phyloP scores from a whole-genome alignment of 2,113 vertebrate genomes.

The Ceratotherium simum region DNA sequence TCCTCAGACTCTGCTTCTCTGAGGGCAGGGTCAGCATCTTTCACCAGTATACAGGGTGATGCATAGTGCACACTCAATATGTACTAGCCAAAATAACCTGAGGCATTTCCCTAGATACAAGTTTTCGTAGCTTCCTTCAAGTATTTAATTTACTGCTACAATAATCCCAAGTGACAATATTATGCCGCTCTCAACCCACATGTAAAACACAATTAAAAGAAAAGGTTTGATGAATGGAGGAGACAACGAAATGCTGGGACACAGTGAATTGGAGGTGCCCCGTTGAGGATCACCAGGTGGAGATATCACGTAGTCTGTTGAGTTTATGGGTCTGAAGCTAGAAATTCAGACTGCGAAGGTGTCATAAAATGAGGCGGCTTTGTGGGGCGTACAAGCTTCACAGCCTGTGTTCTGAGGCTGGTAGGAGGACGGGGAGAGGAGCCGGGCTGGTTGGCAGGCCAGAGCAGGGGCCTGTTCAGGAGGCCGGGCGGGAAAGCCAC shows the following conservation, averaged over 20 bases:
- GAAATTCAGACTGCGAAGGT: background rate
- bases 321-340: background rate
- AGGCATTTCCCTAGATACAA: background rate
- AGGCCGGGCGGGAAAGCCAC: background rate
- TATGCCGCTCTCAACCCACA: background rate
- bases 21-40: background rate
- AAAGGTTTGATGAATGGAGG: background rate
- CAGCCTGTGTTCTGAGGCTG: background rate
- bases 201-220: background rate
- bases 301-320: background rate
- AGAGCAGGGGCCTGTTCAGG: background rate
- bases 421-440: background rate
- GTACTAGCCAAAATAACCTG: too few species aligned
- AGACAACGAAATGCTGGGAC: too few species aligned
- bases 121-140: background rate
- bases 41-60: too few species aligned
- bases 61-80: accelerated
- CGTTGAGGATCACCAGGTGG: background rate
- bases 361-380: background rate
- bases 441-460: background rate
- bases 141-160: background rate
- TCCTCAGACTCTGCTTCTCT: background rate
- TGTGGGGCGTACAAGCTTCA: background rate
- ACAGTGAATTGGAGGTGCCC: too few species aligned
- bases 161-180: background rate